phyloP scores from a whole-genome alignment of 2,888 invertebrate genomes.

The Pseudococcus viburni region DNA sequence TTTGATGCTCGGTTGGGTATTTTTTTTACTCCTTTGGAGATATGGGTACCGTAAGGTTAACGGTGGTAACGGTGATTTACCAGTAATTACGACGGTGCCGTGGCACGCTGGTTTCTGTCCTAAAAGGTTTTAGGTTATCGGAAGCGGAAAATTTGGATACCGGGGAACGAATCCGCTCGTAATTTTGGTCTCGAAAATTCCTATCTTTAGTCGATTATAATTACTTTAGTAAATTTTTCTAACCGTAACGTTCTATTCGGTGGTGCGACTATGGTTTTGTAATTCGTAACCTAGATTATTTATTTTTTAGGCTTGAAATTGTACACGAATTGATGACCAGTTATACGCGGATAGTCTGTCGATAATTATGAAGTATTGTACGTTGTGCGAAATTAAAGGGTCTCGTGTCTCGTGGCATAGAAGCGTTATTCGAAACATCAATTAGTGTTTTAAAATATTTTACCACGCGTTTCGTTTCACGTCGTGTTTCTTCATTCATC shows the following conservation, averaged over 20 bases:
- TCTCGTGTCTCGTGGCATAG: slow-evolving; percentile 35
- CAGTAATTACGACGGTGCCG: slow-evolving; percentile 9
- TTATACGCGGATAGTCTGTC: background rate
- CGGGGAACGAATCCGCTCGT: background rate
- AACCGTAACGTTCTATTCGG: background rate
- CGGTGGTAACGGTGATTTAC: slow-evolving; percentile 39
- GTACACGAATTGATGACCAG: slow-evolving; percentile 2
- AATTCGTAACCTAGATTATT: background rate
- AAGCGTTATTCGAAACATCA: background rate
- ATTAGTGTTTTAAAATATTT: slow-evolving; percentile 21
- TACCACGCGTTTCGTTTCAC: slow-evolving; percentile 12
- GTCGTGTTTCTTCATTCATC: background rate
- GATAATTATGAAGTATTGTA: background rate
- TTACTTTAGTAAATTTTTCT: background rate
- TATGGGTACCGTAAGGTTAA: slow-evolving; percentile 5
- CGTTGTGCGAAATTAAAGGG: background rate
- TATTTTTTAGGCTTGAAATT: background rate
- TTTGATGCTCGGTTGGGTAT: background rate
- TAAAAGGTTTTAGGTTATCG: background rate
- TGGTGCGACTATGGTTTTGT: background rate
- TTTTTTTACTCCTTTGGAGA: background rate
- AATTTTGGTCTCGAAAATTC: background rate
- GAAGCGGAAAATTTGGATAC: background rate
- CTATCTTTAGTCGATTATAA: background rate
- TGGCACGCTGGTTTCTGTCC: background rate